Base-by-base conservation (phyloP, 2,888 invertebrate species). In the Osedax frankpressi region DNA sequence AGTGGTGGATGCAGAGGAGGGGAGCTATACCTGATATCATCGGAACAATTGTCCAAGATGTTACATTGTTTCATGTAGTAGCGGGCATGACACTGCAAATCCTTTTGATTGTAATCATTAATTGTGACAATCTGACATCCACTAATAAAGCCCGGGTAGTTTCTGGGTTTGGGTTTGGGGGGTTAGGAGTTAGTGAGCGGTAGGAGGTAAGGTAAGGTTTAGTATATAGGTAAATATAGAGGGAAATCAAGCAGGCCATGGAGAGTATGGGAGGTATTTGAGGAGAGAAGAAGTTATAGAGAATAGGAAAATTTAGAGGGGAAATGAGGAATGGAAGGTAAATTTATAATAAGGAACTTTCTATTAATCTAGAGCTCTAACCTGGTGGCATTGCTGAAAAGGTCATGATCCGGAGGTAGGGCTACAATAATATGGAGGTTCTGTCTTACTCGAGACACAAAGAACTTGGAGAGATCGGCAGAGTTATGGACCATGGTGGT, bases 371-470 rank as follows among this genome's bases (percentile, higher is more conserved):
- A n/a, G n/a, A n/a, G n/a, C n/a, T n/a, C 44, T 11, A 6, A 82
- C 82, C 78, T 80, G 24, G 80, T 75, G 44, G 81, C 81, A 30
- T 77, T 79, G 44, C 78, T 76, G 2, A 84, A 79, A 14, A 84
- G 80, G 1, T 77, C 72, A 75, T 83, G 81, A 28, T 79, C 78
- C 24, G 84, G 83, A 28, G 81, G 81, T 69, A 84, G 79, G 76
- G 82, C 83, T 29, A 84, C 79, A 63, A 84, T 77, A 73, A 84
- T 79, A 77, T 84, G 84, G 3, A 84, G 80, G 77, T 84, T 83
- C 77, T 81, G 79, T 76, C 81, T 80, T 19, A 84, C 83, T 73
- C 83, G 77, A 2, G 84, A 82, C 44, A 83, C 80, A 76, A 84
- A 84, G 78, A 81, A 83, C 77, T 82, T 82, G 80, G 81, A 81